phyloP scores from a whole-genome alignment of 1,140 invertebrate species.

The Sitophilus oryzae region DNA sequence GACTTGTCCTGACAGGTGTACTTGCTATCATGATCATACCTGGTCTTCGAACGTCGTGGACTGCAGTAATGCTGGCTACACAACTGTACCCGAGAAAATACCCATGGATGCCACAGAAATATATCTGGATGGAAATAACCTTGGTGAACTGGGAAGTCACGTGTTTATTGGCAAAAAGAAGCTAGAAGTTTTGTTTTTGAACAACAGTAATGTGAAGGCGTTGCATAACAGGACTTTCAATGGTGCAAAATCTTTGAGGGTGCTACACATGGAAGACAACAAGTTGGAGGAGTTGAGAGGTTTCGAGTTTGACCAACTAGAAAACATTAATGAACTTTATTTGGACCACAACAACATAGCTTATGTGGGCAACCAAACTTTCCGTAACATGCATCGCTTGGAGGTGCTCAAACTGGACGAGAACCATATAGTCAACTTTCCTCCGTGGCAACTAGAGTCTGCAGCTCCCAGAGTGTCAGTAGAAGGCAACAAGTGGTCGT shows the following conservation, averaged over 20 bases:
- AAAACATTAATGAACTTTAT: conserved; percentile 73
- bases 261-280: conserved; percentile 82
- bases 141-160: conserved; percentile 72
- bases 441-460: conserved; percentile 61
- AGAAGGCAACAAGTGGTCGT: conserved; percentile 67
- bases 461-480: conserved; percentile 56
- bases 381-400: conserved; percentile 63
- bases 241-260: conserved; percentile 64
- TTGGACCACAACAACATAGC: conserved; percentile 72
- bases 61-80: conserved; percentile 70
- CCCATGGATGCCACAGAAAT: conserved; percentile 88
- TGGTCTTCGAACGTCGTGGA: conserved; percentile 89
- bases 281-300: conserved; percentile 65
- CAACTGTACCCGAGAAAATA: conserved; percentile 66
- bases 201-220: conserved; percentile 70
- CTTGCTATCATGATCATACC: conserved; percentile 84
- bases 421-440: conserved; percentile 71
- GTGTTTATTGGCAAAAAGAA: conserved; percentile 85
- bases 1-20: conserved; percentile 81
- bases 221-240: conserved; percentile 83
- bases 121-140: conserved; percentile 80
- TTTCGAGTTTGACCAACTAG: conserved; percentile 67
- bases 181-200: conserved; percentile 73
- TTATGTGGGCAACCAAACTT: conserved; percentile 70
- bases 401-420: conserved; percentile 73